Base-by-base conservation (phyloP, 2,888 invertebrate species). In the Thelaira solivaga region DNA sequence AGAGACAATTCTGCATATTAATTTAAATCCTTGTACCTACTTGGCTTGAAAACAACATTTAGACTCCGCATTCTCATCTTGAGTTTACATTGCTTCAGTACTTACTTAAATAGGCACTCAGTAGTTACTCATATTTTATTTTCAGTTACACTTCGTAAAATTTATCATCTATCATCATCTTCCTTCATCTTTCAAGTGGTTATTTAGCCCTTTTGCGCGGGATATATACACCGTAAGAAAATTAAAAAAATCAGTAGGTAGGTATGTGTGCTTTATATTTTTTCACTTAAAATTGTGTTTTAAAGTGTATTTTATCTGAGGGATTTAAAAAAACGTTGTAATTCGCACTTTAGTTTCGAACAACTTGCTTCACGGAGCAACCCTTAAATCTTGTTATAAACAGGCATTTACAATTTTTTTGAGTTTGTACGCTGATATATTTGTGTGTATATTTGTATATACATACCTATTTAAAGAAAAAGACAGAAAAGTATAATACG, bases 61-160 rank as follows among this genome's bases (percentile, higher is more conserved):
- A 67, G 77, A 49, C 57, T 51, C 43, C 31, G 29, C 45, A 47
- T 65, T 16, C 7, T 55, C 22, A 24, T 62, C 22, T 71, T 74
- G 47, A 64, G 49, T n/a, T 22, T 59, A 51, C 68, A 51, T 78
- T 81, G 74, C 71, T 73, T 69, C 31, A 80, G 80, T 86, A 86
- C 83, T 84, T 86, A n/a, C n/a, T n/a, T n/a, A n/a, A n/a, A n/a
- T n/a, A 86, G 85, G 81, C 78, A 75, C 57, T 55, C 34, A 74
- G n/a, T n/a, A n/a, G n/a, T n/a, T 80, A 71, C 13, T 64, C 74
- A 61, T 76, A 47, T 77, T 41, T 72, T 64, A 76, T 67, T 81
- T 69, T 86, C 82, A 86, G 85, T 85, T 83, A 79, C 82, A 76
- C 80, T 79, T 55, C 72, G 64, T 76, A 81, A 76, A 84, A 84